These are phyloP conservation scores for Cynopterus brachyotis DNA, from an alignment of 2,113 vertebrate species.

Conservation along the genomic window DNA sequence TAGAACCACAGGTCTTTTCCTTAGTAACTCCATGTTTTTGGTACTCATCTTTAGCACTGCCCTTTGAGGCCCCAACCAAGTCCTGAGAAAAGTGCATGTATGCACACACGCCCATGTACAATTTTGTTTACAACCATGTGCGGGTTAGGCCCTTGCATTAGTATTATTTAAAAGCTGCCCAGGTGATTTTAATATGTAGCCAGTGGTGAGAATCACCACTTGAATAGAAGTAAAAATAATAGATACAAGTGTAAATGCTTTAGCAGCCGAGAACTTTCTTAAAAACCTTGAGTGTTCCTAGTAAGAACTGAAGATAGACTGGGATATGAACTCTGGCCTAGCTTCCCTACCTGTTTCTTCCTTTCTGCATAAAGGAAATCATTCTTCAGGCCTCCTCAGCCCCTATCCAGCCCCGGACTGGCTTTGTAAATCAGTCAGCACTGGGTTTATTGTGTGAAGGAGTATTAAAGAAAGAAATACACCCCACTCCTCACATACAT, in stretches of 20 bases:
- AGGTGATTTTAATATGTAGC: neutral
- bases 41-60: neutral
- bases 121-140: constrained; percentile 15
- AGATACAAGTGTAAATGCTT: neutral
- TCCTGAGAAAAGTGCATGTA: neutral
- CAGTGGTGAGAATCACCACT: neutral
- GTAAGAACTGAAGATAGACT: constrained; percentile 8
- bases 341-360: neutral
- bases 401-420: neutral
- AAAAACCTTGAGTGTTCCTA: neutral
- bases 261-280: neutral
- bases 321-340: neutral
- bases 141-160: neutral
- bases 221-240: constrained; percentile 9
- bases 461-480: neutral
- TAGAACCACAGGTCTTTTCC: neutral
- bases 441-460: neutral
- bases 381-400: neutral
- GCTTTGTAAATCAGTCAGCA: neutral
- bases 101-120: neutral
- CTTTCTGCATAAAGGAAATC: constrained; percentile 4
- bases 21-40: neutral
- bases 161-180: neutral
- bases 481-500: neutral
- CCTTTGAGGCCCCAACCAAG: neutral